Percentiles rank a stretch among this genome's conserved stretches.
These are phyloP conservation scores for Sylvilagus bachmani DNA, from an alignment of 2,113 vertebrate genomes.

Conservation along the genomic window DNA sequence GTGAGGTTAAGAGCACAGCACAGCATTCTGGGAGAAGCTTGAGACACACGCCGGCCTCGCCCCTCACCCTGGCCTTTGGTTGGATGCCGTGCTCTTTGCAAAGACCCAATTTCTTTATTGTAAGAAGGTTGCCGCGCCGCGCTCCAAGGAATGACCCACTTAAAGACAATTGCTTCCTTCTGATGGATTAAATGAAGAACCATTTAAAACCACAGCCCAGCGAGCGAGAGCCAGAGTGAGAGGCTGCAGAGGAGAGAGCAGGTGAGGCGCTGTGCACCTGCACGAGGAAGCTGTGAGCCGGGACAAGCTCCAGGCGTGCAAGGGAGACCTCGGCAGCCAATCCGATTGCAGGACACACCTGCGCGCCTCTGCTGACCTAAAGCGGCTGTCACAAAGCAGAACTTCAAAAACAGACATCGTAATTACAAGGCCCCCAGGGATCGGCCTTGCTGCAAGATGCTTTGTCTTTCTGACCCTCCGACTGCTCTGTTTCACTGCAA, in stretches of 20 bases:
- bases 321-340: rapidly evolving
- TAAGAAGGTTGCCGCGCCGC: background rate
- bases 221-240: background rate
- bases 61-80: background rate
- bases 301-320: rapidly evolving
- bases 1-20: background rate
- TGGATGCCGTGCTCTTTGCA: background rate
- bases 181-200: conserved; percentile 32
- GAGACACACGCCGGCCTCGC: rapidly evolving
- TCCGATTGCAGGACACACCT: background rate
- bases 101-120: conserved; percentile 53
- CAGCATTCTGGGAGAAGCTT: background rate
- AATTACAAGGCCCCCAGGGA: background rate
- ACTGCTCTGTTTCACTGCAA: background rate
- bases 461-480: background rate
- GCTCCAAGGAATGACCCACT: conserved; percentile 70
- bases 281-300: rapidly evolving
- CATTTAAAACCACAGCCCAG: conserved; percentile 26
- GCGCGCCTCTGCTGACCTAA: background rate
- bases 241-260: background rate
- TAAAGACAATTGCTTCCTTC: conserved; percentile 66
- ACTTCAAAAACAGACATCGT: background rate
- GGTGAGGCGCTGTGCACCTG: rapidly evolving
- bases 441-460: rapidly evolving
- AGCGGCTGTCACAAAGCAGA: background rate